A percentile compares a stretch with the other conserved stretches of the same genome.
Evolutionary conservation across 2,113 vertebrate species (phyloP).

Genomic region (Cebus imitator): DNA sequence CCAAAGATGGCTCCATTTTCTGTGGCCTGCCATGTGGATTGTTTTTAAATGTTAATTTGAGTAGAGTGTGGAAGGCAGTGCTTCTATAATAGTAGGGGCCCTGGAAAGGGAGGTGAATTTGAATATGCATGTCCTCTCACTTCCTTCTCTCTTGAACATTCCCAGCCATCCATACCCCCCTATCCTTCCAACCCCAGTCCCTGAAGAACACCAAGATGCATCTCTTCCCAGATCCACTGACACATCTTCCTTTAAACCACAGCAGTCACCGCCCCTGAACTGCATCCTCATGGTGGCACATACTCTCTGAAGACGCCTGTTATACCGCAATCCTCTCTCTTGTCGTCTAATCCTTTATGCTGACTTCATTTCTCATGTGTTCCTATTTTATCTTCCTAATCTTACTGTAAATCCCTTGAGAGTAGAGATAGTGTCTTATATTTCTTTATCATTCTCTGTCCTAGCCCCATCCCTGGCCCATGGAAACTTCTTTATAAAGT

Average conservation of each 20-base stretch:
- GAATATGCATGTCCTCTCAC: neutral
- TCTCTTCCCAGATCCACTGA: neutral
- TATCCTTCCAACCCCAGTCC: neutral
- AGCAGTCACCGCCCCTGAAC: neutral
- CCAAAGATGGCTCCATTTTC: neutral
- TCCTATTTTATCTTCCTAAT: neutral
- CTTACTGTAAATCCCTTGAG: neutral
- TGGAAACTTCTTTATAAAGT: constrained; percentile 4
- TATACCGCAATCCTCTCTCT: neutral
- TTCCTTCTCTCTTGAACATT: neutral
- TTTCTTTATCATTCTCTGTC: neutral
- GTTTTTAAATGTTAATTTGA: neutral
- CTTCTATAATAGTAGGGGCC: neutral
- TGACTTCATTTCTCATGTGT: neutral
- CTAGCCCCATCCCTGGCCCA: neutral
- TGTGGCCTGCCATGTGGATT: neutral
- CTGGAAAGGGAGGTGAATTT: neutral
- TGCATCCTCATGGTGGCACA: neutral
- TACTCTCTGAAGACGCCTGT: neutral
- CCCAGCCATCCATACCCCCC: neutral
- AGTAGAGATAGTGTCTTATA: neutral
- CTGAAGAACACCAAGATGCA: neutral
- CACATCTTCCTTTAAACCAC: neutral
- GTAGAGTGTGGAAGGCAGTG: neutral
- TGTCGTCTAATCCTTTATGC: neutral